These are phyloP conservation scores for Atethmia centrago DNA, from an alignment of 2,888 invertebrate species.

Conservation along the genomic window DNA sequence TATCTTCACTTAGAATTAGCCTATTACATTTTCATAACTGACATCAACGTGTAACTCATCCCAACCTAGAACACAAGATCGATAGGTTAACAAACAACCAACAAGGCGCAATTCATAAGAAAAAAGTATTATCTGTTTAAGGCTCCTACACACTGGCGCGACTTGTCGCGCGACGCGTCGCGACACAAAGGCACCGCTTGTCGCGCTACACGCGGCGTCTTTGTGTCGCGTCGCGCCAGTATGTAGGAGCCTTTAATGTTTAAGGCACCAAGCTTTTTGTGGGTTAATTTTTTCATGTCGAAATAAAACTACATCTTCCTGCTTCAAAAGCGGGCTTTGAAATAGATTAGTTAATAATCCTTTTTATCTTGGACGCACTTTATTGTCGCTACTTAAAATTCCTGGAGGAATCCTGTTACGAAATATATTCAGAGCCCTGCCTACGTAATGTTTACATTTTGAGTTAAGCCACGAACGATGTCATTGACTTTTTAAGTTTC, in stretches of 20 bases:
- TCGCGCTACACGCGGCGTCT: no score
- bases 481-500: constrained; percentile 72
- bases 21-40: background rate
- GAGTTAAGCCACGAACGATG: constrained; percentile 68
- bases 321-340: constrained; percentile 59
- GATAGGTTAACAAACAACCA: background rate
- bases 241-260: no score
- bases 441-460: constrained; percentile 71
- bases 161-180: no score
- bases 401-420: constrained; percentile 68
- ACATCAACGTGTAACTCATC: background rate
- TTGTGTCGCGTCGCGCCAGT: no score
- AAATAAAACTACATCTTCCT: constrained; percentile 50
- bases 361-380: constrained; percentile 69
- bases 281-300: constrained; percentile 47
- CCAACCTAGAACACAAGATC: background rate
- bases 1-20: background rate
- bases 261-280: constrained; percentile 16
- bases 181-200: no score
- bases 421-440: constrained; percentile 64
- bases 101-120: background rate
- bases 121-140: constrained; percentile 7
- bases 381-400: constrained; percentile 62
- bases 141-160: no score
- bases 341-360: constrained; percentile 71